Percentiles rank a stretch among this genome's conserved stretches.
Evolutionary conservation across 2,888 invertebrate genomes (phyloP).

Genomic region (Sminthurides aquaticus): DNA sequence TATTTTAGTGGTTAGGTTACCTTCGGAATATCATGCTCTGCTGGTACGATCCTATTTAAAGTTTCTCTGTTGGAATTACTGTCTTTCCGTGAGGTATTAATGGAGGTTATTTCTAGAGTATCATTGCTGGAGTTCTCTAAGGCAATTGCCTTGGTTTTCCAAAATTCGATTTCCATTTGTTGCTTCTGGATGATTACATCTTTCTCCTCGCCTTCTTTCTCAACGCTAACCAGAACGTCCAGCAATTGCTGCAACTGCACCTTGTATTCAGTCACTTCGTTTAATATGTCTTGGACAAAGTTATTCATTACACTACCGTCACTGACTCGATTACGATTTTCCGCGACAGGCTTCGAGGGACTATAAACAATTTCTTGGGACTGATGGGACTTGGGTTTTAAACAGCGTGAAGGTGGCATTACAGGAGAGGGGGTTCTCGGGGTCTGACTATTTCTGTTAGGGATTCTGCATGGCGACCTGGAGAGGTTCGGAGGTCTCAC

Average conservation of each 20-base stretch:
- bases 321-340: constrained; percentile 3
- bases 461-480: not conserved
- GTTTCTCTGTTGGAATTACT: too few species aligned
- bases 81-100: too few species aligned
- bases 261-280: constrained; percentile 25
- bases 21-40: too few species aligned
- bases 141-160: constrained; percentile 21
- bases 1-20: too few species aligned
- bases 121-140: too few species aligned
- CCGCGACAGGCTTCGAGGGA: not conserved
- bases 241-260: constrained; percentile 27
- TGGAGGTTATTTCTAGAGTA: too few species aligned
- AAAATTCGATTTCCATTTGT: constrained; percentile 28
- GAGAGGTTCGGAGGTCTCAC: not conserved
- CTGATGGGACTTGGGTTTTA: not conserved
- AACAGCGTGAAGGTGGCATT: not conserved
- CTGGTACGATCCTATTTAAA: too few species aligned
- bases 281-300: constrained; percentile 23
- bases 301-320: constrained; percentile 1
- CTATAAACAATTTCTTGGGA: not conserved
- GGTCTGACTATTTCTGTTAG: not conserved
- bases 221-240: constrained; percentile 26
- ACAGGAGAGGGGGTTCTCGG: not conserved
- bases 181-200: constrained; percentile 34
- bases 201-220: constrained; percentile 27